Conservation (phyloP, 2,113 vertebrate species). For the Varanus salvator region DNA sequence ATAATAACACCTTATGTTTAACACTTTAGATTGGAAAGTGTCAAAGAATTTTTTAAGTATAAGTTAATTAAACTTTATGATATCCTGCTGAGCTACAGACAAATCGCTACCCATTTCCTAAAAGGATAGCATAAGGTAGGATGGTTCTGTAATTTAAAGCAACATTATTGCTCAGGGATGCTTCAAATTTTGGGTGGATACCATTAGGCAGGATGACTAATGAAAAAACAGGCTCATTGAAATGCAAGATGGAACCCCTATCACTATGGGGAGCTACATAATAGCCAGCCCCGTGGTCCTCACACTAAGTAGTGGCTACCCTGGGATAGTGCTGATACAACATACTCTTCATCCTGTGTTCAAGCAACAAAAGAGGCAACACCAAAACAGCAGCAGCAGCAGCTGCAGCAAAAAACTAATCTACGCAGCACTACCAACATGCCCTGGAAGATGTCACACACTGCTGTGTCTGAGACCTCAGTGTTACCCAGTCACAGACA, state of each 20-base stretch:
- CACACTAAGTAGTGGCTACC: background rate
- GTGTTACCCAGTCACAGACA: background rate
- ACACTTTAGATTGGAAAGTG: slow-evolving; percentile 21
- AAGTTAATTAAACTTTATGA: slow-evolving; percentile 37
- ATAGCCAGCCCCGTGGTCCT: background rate
- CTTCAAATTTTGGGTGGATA: background rate
- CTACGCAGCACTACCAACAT: too few species aligned
- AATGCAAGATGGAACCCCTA: background rate
- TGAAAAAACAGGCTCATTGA: background rate
- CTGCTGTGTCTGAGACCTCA: background rate
- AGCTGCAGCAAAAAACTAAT: too few species aligned
- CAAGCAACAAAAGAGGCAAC: background rate
- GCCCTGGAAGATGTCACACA: background rate
- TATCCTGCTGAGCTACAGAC: slow-evolving; percentile 46
- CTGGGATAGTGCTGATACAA: background rate
- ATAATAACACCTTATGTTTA: slow-evolving; percentile 37
- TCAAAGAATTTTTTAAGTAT: slow-evolving; percentile 20
- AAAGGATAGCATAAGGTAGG: slow-evolving; percentile 1
- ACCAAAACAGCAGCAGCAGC: background rate
- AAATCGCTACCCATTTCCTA: slow-evolving; percentile 66
- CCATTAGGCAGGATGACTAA: background rate
- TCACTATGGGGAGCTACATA: background rate
- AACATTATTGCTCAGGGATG: background rate
- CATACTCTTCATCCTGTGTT: background rate
- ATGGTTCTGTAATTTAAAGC: background rate